Conservation (phyloP, 2,888 invertebrate species). For the Coelogynopora nodosa region DNA sequence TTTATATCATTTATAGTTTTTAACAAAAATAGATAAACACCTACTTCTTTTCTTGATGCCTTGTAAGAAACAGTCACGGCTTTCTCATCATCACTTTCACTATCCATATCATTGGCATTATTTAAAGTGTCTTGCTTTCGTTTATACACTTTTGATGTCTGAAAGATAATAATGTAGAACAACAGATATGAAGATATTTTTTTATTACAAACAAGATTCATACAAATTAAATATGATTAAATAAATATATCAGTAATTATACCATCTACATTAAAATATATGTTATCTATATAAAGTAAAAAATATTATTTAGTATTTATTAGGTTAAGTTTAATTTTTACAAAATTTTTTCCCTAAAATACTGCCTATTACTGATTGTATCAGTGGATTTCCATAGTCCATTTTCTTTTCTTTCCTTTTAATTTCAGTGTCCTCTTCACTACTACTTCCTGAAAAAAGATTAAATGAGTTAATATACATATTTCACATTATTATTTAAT, state of each 20-base stretch:
- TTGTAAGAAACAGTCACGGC: not conserved
- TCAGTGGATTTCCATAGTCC: not conserved
- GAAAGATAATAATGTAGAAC: not conserved
- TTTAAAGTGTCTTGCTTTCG: not conserved
- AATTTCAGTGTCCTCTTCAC: not conserved
- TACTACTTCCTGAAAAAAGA: not conserved
- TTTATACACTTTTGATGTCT: constrained; percentile 3
- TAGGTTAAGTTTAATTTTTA: too few relatives aligned
- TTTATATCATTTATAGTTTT: too few relatives aligned
- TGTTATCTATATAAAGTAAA: constrained; percentile 59
- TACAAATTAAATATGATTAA: too few relatives aligned
- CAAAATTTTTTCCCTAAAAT: too few relatives aligned
- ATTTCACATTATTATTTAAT: not conserved
- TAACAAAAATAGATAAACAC: too few relatives aligned
- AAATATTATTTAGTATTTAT: too few relatives aligned
- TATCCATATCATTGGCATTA: not conserved
- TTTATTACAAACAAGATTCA: too few relatives aligned
- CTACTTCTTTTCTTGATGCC: not conserved
- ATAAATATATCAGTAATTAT: not conserved
- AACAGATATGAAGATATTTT: too few relatives aligned
- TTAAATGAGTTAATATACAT: too few relatives aligned
- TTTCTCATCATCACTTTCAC: constrained; percentile 26
- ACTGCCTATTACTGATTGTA: constrained; percentile 3
- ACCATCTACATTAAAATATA: constrained; percentile 61
- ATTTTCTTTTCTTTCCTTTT: constrained; percentile 8